Evolutionary conservation across 2,888 invertebrate genomes (phyloP).

Genomic region (Stomorhina lunata): DNA sequence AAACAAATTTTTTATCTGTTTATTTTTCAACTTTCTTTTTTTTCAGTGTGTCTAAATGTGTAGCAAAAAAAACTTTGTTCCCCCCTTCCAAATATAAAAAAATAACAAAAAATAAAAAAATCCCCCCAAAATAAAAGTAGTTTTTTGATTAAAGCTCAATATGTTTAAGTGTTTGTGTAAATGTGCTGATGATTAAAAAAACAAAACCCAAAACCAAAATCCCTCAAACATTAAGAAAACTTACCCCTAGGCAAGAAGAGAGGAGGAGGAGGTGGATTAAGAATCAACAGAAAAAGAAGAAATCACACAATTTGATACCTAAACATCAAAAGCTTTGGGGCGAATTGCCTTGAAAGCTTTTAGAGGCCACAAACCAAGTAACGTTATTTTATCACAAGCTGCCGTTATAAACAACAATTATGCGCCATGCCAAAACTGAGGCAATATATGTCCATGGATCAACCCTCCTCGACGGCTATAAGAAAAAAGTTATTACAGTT

Average conservation of each 20-base stretch:
- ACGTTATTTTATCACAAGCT: slow-evolving; percentile 15
- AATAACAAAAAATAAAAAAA: slow-evolving; percentile 30
- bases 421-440: slow-evolving; percentile 88
- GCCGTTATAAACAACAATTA: slow-evolving; percentile 75
- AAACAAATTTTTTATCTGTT: slow-evolving; percentile 47
- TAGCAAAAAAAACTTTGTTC: slow-evolving; percentile 56
- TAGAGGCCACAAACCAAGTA: not conserved
- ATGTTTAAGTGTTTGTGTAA: slow-evolving; percentile 59
- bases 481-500: slow-evolving; percentile 78
- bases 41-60: slow-evolving; percentile 67
- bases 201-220: not conserved
- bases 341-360: slow-evolving; percentile 5
- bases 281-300: not conserved
- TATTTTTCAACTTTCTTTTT: slow-evolving; percentile 60
- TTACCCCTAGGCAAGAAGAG: not conserved
- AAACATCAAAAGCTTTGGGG: not conserved
- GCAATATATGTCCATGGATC: slow-evolving; percentile 87
- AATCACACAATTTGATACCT: not conserved
- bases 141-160: slow-evolving; percentile 57
- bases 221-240: slow-evolving; percentile 9
- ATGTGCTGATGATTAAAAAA: slow-evolving; percentile 44
- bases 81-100: slow-evolving; percentile 34
- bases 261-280: not conserved
- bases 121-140: slow-evolving; percentile 39
- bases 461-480: slow-evolving; percentile 77